Percentiles rank a stretch among this genome's conserved stretches.
Conservation (phyloP, 1,140 invertebrate species). For the Zeugodacus cucurbitae region DNA sequence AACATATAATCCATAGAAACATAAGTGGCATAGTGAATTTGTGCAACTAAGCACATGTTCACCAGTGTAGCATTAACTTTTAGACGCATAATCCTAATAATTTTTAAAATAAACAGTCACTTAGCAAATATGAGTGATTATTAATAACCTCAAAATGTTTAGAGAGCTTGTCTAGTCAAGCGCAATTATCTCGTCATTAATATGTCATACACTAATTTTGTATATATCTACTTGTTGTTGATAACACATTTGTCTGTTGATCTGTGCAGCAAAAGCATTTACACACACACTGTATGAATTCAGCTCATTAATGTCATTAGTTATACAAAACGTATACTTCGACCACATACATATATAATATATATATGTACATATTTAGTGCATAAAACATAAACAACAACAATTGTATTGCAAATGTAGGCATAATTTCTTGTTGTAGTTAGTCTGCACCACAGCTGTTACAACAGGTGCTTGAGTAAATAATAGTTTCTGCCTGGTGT, state of each 20-base stretch:
- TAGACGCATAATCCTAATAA: too few species aligned
- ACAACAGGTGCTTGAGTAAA: conserved; percentile 5
- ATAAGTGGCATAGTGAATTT: too few species aligned
- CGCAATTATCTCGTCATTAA: neutral
- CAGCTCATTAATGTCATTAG: neutral
- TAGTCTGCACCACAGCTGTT: neutral
- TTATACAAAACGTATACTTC: neutral
- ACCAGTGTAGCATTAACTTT: too few species aligned
- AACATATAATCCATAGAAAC: too few species aligned
- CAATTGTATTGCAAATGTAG: neutral
- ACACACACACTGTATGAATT: neutral
- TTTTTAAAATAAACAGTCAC: too few species aligned
- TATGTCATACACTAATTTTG: too few species aligned
- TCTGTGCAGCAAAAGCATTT: neutral
- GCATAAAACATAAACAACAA: neutral
- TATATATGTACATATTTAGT: neutral
- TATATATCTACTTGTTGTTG: too few species aligned
- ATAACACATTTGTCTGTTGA: too few species aligned
- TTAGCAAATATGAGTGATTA: too few species aligned
- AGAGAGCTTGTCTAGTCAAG: neutral
- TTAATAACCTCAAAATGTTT: too few species aligned
- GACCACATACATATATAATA: neutral
- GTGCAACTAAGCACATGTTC: too few species aligned
- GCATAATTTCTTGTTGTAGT: neutral
- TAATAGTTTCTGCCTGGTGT: neutral